Evolutionary conservation across 2,797 vertebrate species (phyloP), one percentile per base, ranked within the genome.

Genomic region (Platyrinchus mystaceus): DNA sequence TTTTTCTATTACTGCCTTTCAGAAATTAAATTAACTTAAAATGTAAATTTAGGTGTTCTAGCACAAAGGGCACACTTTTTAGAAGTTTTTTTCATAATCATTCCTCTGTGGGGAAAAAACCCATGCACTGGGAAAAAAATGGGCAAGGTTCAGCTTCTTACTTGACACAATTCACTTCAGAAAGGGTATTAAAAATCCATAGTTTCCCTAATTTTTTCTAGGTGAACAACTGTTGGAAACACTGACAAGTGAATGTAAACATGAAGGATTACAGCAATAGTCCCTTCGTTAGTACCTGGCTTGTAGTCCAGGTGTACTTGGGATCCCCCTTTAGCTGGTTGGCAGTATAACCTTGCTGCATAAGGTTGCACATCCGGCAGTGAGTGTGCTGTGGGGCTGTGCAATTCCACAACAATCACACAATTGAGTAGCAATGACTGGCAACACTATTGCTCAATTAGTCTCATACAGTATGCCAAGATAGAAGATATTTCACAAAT

Each of bases 391-490:
- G 58, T 5, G 0, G 83, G 74, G 49, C 80, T 93, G 41, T 68
- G 87, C 3, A 0, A 0, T 55, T 64, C 88, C 34, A 43, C 50
- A 60, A 58, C 71, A 56, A 56, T 89, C 89, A 60, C 77, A 50
- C 60, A 67, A 83, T 94, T 90, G 89, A 87, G 49, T 66, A 70
- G 70, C 68, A 70, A 93, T 83, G 93, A 90, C 88, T 84, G 68
- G 87, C 77, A 95, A 90, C 77, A 23, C 77, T 88, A 58, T 67
- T 90, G 80, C 88, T 96, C 81, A 94, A 91, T 91, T 95, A 94
- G 85, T 84, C 88, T 94, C 50, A 30, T 84, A 58, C 13, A 62
- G 53, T 37, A 92, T 62, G 68, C 77, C 56, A 66, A 64, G 32
- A 67, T 83, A 70, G 77, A 90, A 93, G 78, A 62, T 68, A 90